phyloP scores from a whole-genome alignment of 1,140 invertebrate genomes.

The Bicyclus anynana region DNA sequence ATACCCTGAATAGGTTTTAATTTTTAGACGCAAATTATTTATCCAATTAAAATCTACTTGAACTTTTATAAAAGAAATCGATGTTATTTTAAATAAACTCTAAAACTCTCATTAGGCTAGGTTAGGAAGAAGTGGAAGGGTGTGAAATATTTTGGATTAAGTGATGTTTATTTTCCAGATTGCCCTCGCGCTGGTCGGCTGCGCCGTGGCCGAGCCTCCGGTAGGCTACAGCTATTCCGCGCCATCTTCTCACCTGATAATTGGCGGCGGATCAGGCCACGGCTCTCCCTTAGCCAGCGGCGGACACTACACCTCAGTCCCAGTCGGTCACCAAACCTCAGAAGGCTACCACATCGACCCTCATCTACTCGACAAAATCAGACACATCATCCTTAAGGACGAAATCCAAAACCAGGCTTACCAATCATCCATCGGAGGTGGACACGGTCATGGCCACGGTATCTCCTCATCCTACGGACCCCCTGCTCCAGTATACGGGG shows the following conservation, averaged over 20 bases:
- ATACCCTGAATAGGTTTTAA: too few species aligned
- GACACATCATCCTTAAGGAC: constrained; percentile 88
- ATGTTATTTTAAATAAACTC: too few species aligned
- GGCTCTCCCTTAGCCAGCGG: constrained; percentile 77
- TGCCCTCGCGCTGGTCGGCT: constrained; percentile 68
- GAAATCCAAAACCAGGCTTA: constrained; percentile 80
- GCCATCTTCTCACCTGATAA: constrained; percentile 38
- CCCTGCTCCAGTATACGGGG: constrained; percentile 78
- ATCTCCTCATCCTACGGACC: constrained; percentile 78
- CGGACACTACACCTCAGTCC: constrained; percentile 85
- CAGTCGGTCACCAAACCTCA: constrained; percentile 83
- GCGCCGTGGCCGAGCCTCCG: constrained; percentile 69
- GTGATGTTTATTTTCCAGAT: constrained; percentile 44
- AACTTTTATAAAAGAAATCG: too few species aligned
- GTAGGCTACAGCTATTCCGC: constrained; percentile 72
- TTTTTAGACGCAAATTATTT: too few species aligned
- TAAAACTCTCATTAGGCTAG: too few species aligned
- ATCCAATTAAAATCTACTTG: too few species aligned
- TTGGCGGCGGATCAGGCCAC: constrained; percentile 56
- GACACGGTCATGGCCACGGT: constrained; percentile 75
- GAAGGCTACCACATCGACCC: constrained; percentile 89
- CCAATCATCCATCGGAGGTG: constrained; percentile 61
- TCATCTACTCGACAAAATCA: constrained; percentile 87
- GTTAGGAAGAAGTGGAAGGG: neutral
- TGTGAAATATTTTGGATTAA: neutral